These are phyloP conservation scores for Brachyrhaphis roseni DNA, from an alignment of 2,797 vertebrate genomes.

Conservation along the genomic window DNA sequence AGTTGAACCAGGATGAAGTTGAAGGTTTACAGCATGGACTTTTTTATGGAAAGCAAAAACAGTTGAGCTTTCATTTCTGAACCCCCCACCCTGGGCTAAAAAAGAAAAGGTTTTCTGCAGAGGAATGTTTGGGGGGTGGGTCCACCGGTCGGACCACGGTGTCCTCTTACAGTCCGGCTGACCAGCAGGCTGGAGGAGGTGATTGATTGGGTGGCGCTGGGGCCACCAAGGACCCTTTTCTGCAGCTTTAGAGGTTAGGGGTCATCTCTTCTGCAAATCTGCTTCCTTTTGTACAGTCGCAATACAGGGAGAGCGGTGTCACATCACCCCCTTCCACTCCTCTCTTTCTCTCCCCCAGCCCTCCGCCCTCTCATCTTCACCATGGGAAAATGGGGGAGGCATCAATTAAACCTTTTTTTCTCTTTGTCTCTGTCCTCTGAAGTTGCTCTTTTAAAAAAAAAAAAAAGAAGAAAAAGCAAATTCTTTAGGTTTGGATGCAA, in stretches of 20 bases:
- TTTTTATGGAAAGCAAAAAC: slow-evolving; percentile 10
- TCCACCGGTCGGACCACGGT: slow-evolving; percentile 76
- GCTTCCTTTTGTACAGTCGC: slow-evolving; percentile 98
- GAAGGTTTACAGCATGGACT: background rate
- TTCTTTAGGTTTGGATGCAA: slow-evolving; percentile 86
- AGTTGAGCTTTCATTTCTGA: slow-evolving; percentile 25
- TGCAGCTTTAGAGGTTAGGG: slow-evolving; percentile 88
- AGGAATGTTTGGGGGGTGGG: slow-evolving; percentile 67
- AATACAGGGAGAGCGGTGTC: slow-evolving; percentile 83
- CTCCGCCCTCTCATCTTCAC: slow-evolving; percentile 86
- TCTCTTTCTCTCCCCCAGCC: slow-evolving; percentile 5
- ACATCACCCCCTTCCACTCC: slow-evolving; percentile 78
- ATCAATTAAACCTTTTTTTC: slow-evolving; percentile 82
- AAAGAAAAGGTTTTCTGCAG: slow-evolving; percentile 14
- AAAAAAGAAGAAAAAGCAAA: slow-evolving; percentile 45
- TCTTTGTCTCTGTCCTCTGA: slow-evolving; percentile 74
- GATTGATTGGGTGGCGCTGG: slow-evolving; percentile 97
- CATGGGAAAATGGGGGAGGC: slow-evolving; percentile 93
- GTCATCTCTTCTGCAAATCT: slow-evolving; percentile 94
- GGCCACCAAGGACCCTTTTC: slow-evolving; percentile 92
- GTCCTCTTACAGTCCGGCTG: slow-evolving; percentile 94
- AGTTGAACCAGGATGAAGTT: slow-evolving; percentile 6
- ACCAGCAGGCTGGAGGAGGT: slow-evolving; percentile 87
- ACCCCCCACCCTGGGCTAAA: background rate
- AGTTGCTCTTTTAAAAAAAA: slow-evolving; percentile 56